Conservation (phyloP, 2,797 vertebrate species). For the Catamblyrhynchus diadema region DNA sequence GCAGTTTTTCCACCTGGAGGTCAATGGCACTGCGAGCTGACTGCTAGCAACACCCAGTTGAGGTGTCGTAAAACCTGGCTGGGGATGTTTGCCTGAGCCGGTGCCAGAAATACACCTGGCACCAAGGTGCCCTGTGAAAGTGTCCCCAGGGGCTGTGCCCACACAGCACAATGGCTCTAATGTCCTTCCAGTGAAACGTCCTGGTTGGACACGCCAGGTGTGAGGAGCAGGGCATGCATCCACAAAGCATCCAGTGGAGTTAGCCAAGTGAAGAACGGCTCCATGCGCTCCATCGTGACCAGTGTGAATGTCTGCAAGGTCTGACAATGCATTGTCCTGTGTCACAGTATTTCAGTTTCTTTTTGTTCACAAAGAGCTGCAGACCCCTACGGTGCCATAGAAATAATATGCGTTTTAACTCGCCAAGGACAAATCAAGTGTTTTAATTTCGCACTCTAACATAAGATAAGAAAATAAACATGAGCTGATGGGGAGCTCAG, state of each 20-base stretch:
- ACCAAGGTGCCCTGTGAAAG: not conserved
- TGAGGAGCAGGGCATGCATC: not conserved
- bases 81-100: not conserved
- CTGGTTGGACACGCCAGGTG: not conserved
- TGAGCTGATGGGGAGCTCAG: slow-evolving; percentile 17
- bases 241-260: not conserved
- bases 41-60: not conserved
- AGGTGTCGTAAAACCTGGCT: not conserved
- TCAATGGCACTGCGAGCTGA: not conserved
- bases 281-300: fast-evolving
- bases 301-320: not conserved
- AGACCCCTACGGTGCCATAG: not conserved
- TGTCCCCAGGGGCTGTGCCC: fast-evolving
- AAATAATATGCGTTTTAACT: slow-evolving; percentile 15
- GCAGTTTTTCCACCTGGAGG: not conserved
- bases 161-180: not conserved
- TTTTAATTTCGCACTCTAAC: slow-evolving; percentile 23
- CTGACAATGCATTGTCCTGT: not conserved
- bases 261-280: not conserved
- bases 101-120: not conserved
- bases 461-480: slow-evolving; percentile 52
- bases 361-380: not conserved
- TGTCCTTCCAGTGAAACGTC: fast-evolving
- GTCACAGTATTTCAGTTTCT: not conserved
- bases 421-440: slow-evolving; percentile 58